Evolutionary conservation across 2,113 vertebrate species (phyloP), one percentile per base, ranked within the genome.

Genomic region (Ornithorhynchus anatinus): DNA sequence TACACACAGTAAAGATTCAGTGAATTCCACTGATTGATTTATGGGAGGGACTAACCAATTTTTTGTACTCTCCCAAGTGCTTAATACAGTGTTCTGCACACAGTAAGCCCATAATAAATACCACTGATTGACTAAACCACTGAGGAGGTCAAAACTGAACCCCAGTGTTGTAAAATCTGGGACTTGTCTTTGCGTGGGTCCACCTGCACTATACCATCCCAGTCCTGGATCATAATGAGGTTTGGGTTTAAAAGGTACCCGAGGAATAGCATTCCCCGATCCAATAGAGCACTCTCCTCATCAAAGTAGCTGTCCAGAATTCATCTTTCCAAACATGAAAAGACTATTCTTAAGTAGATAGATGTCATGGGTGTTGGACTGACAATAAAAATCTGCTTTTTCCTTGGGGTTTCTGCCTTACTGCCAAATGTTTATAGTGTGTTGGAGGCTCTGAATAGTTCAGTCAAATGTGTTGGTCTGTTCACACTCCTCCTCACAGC

Each of bases 281-380:
- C n/a, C 65, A 75, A 69, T 66, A 78, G 75, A 72, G n/a, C 44
- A 66, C 27, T 25, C 29, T 69, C 67, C n/a, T 7, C 16, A 22
- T 42, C 69, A 74, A 8, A 79, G 40, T 40, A 69, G 56, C 27
- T 81, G 40, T 66, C 59, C 54, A 84, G 23, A 69, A 69, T 59
- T 76, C 37, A 54, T 54, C 65, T 29, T 69, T 72, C n/a, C 25
- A 72, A 69, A 44, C 2, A 48, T 48, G 29, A 19, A 56, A 47
- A 60, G 50, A 44, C 1, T 32, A 1, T 40, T 69, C 74, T 35
- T 43, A 65, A 67, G 50, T 32, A 68, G 13, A 72, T 48, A 40
- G 33, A 74, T 60, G 15, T 53, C 64, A 29, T 47, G 15, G 36
- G 22, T 52, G 7, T 31, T 53, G 12, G 5, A 61, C 14, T 48